These are phyloP conservation scores for Chrysomela aeneicollis DNA, from an alignment of 2,888 invertebrate genomes.

Conservation along the genomic window DNA sequence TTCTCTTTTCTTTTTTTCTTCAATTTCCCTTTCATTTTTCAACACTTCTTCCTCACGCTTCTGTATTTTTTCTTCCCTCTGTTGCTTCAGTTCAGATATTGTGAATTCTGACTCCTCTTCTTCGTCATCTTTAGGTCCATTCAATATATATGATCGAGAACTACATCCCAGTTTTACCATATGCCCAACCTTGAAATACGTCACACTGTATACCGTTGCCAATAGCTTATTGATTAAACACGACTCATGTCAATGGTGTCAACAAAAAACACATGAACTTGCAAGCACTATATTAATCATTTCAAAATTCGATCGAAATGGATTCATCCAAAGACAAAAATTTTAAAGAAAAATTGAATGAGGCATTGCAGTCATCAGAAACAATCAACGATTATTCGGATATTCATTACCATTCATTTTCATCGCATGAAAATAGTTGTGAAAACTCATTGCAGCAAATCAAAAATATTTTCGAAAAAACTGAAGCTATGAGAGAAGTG, in stretches of 20 bases:
- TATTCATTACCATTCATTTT: constrained; percentile 1
- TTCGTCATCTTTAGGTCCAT: constrained; percentile 86
- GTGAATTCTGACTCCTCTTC: constrained; percentile 86
- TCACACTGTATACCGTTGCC: background rate
- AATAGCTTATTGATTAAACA: constrained; percentile 40
- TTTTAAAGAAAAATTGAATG: constrained; percentile 40
- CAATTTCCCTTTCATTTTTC: constrained; percentile 64
- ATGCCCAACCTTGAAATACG: constrained; percentile 74
- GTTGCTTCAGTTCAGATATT: constrained; percentile 76
- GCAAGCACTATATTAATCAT: constrained; percentile 21
- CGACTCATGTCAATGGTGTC: constrained; percentile 20
- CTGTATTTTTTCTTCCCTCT: constrained; percentile 55
- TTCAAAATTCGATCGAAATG: constrained; percentile 37
- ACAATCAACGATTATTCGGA: background rate
- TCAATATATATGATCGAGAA: constrained; percentile 79
- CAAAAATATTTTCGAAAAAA: constrained; percentile 50
- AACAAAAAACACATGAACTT: background rate
- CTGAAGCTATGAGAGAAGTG: constrained; percentile 51
- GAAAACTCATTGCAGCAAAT: constrained; percentile 40
- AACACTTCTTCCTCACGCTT: constrained; percentile 59
- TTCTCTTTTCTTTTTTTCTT: constrained; percentile 64
- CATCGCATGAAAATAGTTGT: constrained; percentile 32
- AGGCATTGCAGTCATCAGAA: constrained; percentile 36
- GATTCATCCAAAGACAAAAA: constrained; percentile 39
- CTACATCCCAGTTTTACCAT: constrained; percentile 93